Evolutionary conservation across 2,888 invertebrate species (phyloP), one percentile per base, ranked within the genome.

Genomic region (Cephus sareptanus): DNA sequence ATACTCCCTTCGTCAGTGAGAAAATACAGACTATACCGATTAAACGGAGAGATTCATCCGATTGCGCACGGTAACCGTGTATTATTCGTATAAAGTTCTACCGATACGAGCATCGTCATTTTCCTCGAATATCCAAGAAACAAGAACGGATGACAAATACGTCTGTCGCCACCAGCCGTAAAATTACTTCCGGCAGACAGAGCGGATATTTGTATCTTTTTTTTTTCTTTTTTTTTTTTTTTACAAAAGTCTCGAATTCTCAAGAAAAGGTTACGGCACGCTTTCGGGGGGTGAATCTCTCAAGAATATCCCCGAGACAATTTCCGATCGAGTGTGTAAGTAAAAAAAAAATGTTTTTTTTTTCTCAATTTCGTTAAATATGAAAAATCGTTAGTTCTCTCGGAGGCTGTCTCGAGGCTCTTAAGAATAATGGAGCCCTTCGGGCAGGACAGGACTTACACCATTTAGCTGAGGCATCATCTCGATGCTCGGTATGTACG

Each of bases 381-480:
- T 2, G 9, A 56, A 56, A 9, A 23, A 56, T 9, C 2, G 0
- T 2, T 23, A 9, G 23, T 23, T 23, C 23, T 23, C 56, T 56
- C 56, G 23, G 2, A 23, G 9, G 6, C 23, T 9, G 23, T 56
- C 56, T 56, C 2, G 0, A 9, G 56, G 56, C 23, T 23, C 40
- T 9, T 23, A 23, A 9, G 23, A 23, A 9, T 23, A 56, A 56
- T 56, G 9, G 23, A 70, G 81, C 85, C 85, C 85, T 82, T 88
- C 87, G 82, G 87, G 89, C 85, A 85, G 89, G 86, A 88, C 90
- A 87, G 86, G 89, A 91, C 91, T 91, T 90, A 91, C 91, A 91
- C 91, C 91, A 90, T 91, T 91, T 90, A 91, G 84, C 87, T 90
- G 89, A 85, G 91, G 90, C 81, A 90, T 88, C 81, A 90, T 88